Evolutionary conservation across 2,797 vertebrate species (phyloP).

Genomic region (Masticophis lateralis): DNA sequence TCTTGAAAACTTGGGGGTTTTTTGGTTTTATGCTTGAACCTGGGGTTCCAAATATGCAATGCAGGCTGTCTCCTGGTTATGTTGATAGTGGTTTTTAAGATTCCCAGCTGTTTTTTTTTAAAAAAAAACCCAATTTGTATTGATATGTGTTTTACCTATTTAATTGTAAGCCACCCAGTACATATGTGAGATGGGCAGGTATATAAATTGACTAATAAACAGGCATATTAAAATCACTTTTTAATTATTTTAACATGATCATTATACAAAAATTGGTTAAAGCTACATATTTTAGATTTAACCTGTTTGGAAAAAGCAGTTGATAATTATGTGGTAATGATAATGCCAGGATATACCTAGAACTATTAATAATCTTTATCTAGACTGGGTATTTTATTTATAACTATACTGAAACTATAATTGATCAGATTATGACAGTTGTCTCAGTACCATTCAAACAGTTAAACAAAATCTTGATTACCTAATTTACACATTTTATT

Average conservation of each 20-base stretch:
- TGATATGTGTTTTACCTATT: neutral
- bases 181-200: neutral
- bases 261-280: neutral
- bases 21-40: neutral
- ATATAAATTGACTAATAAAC: neutral
- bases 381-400: neutral
- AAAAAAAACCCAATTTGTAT: neutral
- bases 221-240: neutral
- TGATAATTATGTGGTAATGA: neutral
- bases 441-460: neutral
- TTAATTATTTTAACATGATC: neutral
- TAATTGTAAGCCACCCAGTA: neutral
- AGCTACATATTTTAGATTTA: neutral
- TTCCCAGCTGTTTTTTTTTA: neutral
- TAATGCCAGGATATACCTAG: neutral
- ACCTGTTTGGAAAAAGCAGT: neutral
- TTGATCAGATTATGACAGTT: neutral
- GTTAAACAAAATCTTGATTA: neutral
- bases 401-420: neutral
- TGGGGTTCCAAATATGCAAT: neutral
- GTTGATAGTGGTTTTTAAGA: neutral
- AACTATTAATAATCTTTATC: neutral
- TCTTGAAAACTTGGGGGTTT: neutral
- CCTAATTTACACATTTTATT: neutral
- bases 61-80: neutral